Percentiles rank a stretch among this genome's conserved stretches.
Conservation (phyloP, 2,797 vertebrate species). For the Ispidina lecontei region DNA sequence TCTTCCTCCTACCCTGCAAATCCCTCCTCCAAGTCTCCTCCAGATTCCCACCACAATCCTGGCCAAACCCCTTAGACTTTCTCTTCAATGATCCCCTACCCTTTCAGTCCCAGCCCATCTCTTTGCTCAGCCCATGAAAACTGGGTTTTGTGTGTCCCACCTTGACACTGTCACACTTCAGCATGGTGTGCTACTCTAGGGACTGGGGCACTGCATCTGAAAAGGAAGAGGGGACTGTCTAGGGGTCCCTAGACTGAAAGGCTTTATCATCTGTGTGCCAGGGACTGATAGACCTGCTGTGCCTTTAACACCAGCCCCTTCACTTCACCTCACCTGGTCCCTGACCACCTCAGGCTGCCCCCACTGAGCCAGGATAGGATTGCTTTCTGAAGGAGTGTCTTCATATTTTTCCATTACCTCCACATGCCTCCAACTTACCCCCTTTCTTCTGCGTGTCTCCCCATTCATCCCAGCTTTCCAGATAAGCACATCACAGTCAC, state of each 20-base stretch:
- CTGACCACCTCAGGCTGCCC: neutral
- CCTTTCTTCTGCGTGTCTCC: neutral
- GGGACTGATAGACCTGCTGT: neutral
- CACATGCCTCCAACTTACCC: neutral
- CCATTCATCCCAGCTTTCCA: neutral
- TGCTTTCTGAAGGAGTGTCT: neutral
- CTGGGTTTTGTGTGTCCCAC: neutral
- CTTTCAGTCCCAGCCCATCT: neutral
- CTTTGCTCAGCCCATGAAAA: neutral
- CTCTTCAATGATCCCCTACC: neutral
- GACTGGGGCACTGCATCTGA: neutral
- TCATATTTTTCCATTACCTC: neutral
- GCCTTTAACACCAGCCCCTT: neutral
- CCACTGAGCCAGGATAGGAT: rapidly evolving
- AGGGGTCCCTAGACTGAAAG: neutral
- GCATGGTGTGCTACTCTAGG: rapidly evolving
- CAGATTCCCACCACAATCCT: neutral
- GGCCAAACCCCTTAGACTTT: neutral
- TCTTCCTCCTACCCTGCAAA: neutral
- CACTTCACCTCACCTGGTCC: neutral
- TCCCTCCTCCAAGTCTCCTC: neutral
- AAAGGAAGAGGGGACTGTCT: neutral
- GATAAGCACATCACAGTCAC: neutral
- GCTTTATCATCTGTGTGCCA: neutral
- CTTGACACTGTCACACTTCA: neutral